A percentile compares a stretch with the other conserved stretches of the same genome.
These are phyloP conservation scores for Eupithecia vulgata DNA, from an alignment of 2,888 invertebrate species.

Conservation along the genomic window DNA sequence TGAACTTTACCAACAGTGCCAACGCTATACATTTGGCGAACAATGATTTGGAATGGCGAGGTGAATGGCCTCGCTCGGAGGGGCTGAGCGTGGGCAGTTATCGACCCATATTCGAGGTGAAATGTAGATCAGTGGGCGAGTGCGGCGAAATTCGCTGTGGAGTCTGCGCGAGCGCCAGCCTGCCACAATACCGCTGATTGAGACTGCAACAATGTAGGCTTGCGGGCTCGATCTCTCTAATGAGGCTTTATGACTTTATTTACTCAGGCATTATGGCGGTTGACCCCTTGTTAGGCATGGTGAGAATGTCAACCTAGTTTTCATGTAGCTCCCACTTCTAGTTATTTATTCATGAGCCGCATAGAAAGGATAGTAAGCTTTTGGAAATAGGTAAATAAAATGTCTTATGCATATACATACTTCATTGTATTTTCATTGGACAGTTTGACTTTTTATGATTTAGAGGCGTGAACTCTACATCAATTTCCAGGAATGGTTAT, in stretches of 20 bases:
- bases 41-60: constrained; percentile 83
- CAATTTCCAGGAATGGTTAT: constrained; percentile 5
- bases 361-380: not conserved
- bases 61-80: constrained; percentile 81
- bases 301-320: constrained; percentile 4
- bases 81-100: constrained; percentile 84
- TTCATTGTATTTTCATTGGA: not conserved
- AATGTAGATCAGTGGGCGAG: constrained; percentile 85
- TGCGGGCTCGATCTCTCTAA: constrained; percentile 19
- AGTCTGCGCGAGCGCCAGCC: constrained; percentile 58
- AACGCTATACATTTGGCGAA: constrained; percentile 82
- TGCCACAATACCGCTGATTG: constrained; percentile 35
- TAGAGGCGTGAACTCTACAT: not conserved
- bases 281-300: constrained; percentile 1
- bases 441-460: not conserved
- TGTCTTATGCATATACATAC: not conserved
- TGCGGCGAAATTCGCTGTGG: constrained; percentile 80
- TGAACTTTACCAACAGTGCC: constrained; percentile 72
- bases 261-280: constrained; percentile 11
- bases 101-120: constrained; percentile 83
- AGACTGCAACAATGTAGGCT: constrained; percentile 28
- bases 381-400: not conserved
- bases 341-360: not conserved
- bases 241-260: constrained; percentile 24
- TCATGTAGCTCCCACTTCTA: not conserved